Conservation (phyloP, 2,888 invertebrate genomes). For the Chrysodeixis includens region DNA sequence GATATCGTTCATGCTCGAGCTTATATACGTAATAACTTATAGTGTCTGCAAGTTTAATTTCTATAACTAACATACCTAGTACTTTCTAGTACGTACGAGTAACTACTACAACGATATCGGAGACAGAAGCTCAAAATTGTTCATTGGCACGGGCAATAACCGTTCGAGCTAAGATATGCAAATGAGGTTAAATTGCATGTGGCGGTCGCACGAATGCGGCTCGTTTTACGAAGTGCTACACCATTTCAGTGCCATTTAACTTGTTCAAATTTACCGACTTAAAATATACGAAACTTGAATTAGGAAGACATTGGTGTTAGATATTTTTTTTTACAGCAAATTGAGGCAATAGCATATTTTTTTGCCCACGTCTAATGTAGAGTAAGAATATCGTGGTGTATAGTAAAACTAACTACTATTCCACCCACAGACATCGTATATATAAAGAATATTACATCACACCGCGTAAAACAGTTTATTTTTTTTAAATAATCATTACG, state of each 20-base stretch:
- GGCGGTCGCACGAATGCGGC: slow-evolving; percentile 61
- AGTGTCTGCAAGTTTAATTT: no score
- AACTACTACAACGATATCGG: slow-evolving; percentile 57
- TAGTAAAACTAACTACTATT: no score
- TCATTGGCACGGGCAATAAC: slow-evolving; percentile 74
- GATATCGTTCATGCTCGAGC: no score
- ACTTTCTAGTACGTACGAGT: slow-evolving; percentile 8
- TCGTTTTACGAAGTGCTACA: slow-evolving; percentile 58
- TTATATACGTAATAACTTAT: no score
- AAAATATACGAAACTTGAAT: slow-evolving; percentile 39
- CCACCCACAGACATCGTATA: no score
- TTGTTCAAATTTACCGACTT: slow-evolving; percentile 45
- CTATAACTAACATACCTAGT: not conserved
- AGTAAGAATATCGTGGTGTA: no score
- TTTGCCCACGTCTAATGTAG: no score
- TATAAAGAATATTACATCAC: no score
- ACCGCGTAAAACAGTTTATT: no score
- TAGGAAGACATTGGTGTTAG: not conserved
- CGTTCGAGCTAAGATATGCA: slow-evolving; percentile 75
- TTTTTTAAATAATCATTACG: no score
- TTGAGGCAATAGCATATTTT: no score
- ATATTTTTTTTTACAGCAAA: not conserved
- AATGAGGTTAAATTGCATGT: slow-evolving; percentile 73
- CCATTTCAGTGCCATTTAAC: slow-evolving; percentile 53
- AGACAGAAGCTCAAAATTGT: slow-evolving; percentile 64